phyloP scores from a whole-genome alignment of 2,113 vertebrate genomes.

The Edolisoma coerulescens region DNA sequence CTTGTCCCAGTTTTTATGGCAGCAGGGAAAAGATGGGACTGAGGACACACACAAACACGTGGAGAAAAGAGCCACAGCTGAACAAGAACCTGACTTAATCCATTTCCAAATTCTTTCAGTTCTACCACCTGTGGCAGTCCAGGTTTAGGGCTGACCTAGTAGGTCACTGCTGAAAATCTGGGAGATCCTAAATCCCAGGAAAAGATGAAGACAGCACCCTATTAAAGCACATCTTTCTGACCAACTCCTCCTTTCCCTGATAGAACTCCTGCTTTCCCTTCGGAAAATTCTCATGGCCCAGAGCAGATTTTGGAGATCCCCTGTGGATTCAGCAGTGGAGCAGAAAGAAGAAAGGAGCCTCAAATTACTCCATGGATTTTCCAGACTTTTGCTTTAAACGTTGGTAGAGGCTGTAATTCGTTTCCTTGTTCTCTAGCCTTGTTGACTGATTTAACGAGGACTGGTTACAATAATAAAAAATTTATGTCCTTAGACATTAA shows the following conservation, averaged over 20 bases:
- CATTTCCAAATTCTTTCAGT: not conserved
- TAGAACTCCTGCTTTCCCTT: not conserved
- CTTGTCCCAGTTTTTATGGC: not conserved
- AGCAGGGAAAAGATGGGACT: not conserved
- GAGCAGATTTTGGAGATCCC: not conserved
- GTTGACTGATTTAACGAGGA: slow-evolving; percentile 9
- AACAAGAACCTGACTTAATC: rapidly evolving
- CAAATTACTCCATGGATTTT: not conserved
- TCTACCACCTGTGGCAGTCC: rapidly evolving
- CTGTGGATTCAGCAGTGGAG: not conserved
- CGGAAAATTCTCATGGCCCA: not conserved
- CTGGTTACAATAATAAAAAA: slow-evolving; percentile 18
- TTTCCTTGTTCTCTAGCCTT: not conserved
- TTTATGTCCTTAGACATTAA: slow-evolving; percentile 1
- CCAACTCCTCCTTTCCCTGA: not conserved
- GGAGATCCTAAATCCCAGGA: not conserved
- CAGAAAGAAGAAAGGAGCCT: not conserved
- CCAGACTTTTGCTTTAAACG: not conserved
- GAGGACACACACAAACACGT: rapidly evolving
- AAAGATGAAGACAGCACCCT: too few relatives aligned
- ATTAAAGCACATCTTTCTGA: not conserved
- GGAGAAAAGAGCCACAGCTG: not conserved
- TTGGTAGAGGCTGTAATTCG: not conserved
- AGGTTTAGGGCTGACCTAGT: not conserved
- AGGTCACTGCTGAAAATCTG: not conserved